phyloP scores from a whole-genome alignment of 23 tunicate species.

The Aplidium turbinatum region DNA sequence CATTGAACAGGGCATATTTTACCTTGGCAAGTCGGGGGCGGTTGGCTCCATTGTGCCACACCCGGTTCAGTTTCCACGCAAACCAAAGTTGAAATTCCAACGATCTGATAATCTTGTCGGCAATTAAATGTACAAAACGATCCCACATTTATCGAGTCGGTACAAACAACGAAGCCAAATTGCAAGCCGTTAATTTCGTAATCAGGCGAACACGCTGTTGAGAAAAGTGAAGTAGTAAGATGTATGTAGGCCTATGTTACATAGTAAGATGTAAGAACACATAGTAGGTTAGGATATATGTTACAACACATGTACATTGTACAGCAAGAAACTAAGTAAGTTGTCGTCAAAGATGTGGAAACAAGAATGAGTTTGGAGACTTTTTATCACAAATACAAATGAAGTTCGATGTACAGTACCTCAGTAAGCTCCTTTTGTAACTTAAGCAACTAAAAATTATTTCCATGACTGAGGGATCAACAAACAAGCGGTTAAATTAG shows the following conservation, averaged over 20 bases:
- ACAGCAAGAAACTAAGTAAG: too few relatives aligned
- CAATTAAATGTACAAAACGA: conserved; percentile 49
- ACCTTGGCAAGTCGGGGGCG: conserved; percentile 49
- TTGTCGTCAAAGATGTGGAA: too few relatives aligned
- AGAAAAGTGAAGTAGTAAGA: background rate
- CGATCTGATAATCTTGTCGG: conserved; percentile 14
- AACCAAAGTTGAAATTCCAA: conserved; percentile 21
- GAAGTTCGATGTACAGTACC: too few relatives aligned
- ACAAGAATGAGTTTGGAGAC: too few relatives aligned
- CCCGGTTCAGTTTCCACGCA: conserved; percentile 3
- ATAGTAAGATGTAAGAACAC: too few relatives aligned
- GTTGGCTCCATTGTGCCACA: conserved; percentile 16
- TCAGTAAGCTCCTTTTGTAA: too few relatives aligned
- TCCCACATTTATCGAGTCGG: conserved; percentile 8
- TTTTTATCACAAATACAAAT: too few relatives aligned
- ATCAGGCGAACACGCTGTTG: conserved; percentile 46
- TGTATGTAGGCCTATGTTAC: background rate
- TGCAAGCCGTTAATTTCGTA: conserved; percentile 25
- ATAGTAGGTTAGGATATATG: too few relatives aligned
- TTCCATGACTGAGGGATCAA: background rate
- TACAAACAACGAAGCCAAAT: conserved; percentile 46
- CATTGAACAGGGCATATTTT: background rate
- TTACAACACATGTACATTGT: too few relatives aligned
- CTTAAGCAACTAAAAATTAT: too few relatives aligned
- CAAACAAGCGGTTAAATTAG: background rate